Evolutionary conservation across 2,113 vertebrate species (phyloP).

Genomic region (Menidia beryllina): DNA sequence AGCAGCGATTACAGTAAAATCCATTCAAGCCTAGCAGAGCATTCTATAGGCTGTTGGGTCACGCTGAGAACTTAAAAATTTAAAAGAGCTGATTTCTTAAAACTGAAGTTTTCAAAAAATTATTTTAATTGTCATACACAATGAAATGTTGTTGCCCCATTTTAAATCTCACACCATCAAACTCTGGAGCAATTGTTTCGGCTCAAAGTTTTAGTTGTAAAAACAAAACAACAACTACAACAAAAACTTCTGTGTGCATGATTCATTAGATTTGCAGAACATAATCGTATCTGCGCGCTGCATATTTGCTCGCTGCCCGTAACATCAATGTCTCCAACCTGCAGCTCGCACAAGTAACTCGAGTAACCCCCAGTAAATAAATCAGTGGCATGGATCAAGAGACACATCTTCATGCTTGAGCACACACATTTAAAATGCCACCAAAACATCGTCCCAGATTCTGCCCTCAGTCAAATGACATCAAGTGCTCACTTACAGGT

Average conservation of each 20-base stretch:
- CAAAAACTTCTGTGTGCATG: no score
- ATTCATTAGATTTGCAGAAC: slow-evolving; percentile 57
- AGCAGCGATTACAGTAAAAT: slow-evolving; percentile 33
- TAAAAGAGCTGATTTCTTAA: slow-evolving; percentile 11
- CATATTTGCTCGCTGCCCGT: slow-evolving; percentile 45
- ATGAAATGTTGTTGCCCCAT: background rate
- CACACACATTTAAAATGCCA: slow-evolving; percentile 79
- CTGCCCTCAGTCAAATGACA: slow-evolving; percentile 76
- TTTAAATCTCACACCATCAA: background rate
- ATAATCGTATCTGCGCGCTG: slow-evolving; percentile 60
- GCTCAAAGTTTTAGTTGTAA: slow-evolving; percentile 19
- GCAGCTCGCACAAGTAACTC: slow-evolving; percentile 58
- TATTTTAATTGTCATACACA: background rate
- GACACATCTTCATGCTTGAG: slow-evolving; percentile 76
- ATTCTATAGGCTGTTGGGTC: slow-evolving; percentile 36
- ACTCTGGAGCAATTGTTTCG: background rate
- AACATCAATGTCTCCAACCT: slow-evolving; percentile 61
- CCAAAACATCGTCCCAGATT: slow-evolving; percentile 78
- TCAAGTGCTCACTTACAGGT: slow-evolving; percentile 77
- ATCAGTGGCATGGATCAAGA: slow-evolving; percentile 73
- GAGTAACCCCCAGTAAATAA: slow-evolving; percentile 73
- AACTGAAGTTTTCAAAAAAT: background rate
- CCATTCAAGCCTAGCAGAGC: slow-evolving; percentile 48
- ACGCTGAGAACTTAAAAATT: slow-evolving; percentile 8
- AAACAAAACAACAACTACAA: slow-evolving; percentile 45